Percentiles rank a stretch among this genome's conserved stretches.
Conservation (phyloP, 2,888 invertebrate genomes). For the Crossocerus cetratus region DNA sequence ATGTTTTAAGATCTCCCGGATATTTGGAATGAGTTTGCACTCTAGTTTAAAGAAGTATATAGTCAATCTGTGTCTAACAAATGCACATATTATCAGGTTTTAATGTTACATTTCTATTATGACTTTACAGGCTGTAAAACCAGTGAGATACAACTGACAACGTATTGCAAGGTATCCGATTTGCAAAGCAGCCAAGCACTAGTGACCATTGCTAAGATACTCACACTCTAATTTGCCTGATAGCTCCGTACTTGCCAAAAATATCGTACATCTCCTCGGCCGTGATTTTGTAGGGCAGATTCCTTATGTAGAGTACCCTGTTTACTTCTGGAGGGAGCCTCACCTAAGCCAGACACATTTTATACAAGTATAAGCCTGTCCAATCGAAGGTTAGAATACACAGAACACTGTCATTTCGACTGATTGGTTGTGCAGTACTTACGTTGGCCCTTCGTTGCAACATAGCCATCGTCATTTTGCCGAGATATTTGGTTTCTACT, state of each 20-base stretch:
- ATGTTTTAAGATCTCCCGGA: no score
- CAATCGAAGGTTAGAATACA: slow-evolving; percentile 18
- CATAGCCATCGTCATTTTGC: slow-evolving; percentile 81
- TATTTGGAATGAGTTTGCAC: no score
- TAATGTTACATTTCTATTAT: no score
- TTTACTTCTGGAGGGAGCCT: slow-evolving; percentile 99
- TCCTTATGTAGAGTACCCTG: slow-evolving; percentile 95
- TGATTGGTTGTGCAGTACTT: slow-evolving; percentile 72
- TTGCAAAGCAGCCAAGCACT: neutral
- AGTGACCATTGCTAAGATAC: slow-evolving; percentile 72
- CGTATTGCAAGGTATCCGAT: neutral
- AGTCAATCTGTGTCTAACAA: no score
- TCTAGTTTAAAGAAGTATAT: no score
- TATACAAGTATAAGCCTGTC: slow-evolving; percentile 2
- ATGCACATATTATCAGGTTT: no score
- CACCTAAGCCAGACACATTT: slow-evolving; percentile 82
- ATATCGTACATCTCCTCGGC: slow-evolving; percentile 99
- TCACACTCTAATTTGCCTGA: slow-evolving; percentile 98
- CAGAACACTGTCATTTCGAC: no score
- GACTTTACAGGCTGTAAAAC: no score
- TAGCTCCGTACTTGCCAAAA: slow-evolving; percentile 99
- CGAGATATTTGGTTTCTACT: slow-evolving; percentile 3
- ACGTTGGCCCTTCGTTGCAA: slow-evolving; percentile 86
- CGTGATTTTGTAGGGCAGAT: slow-evolving; percentile 99
- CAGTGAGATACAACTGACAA: no score